Evolutionary conservation across 2,888 invertebrate species (phyloP), one percentile per base, ranked within the genome.

Genomic region (Coelopa pilipes): DNA sequence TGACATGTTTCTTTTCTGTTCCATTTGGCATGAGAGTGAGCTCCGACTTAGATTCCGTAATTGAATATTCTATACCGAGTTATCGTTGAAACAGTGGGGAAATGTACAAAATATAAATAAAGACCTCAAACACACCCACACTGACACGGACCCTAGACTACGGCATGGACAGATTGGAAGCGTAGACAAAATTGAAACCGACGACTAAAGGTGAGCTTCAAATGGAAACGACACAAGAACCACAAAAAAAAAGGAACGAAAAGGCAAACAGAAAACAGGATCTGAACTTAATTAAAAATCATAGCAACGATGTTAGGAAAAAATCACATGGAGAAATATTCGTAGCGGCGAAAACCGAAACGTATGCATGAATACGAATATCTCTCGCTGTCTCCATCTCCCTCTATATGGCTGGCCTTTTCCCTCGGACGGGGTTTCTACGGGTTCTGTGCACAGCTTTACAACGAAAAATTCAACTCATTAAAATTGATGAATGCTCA

Each of bases 271-370:
- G 9, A 5, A 59, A 21, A 3, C 19, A 34, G 34, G 34, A 34
- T 2, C 34, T 4, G 34, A 34, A 34, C 34, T 34, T 34, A 34
- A 34, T 34, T 34, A 59, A 59, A 59, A 9, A 19, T 21, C 57
- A 59, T 59, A 9, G 21, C 21, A 59, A 59, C 12, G 57, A 59
- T 59, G 19, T 59, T 59, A 59, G 57, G 11, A 21, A 24, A 59
- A 34, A 34, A 34, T 34, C 24, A 59, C 21, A 59, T 59, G 19
- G 21, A 17, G 24, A 3, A 59, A n/a, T n/a, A n/a, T 19, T 55
- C 11, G 10, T 55, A 55, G 9, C 17, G 17, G n/a, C 10, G 7
- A 55, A 17, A 19, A n/a, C 55, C n/a, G 17, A 55, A 59, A 59
- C 57, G 0, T 59, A 17, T 59, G 21, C 21, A 59, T 24, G 1